Conservation (phyloP, 2,113 vertebrate species). For the Seriola aureovittata region DNA sequence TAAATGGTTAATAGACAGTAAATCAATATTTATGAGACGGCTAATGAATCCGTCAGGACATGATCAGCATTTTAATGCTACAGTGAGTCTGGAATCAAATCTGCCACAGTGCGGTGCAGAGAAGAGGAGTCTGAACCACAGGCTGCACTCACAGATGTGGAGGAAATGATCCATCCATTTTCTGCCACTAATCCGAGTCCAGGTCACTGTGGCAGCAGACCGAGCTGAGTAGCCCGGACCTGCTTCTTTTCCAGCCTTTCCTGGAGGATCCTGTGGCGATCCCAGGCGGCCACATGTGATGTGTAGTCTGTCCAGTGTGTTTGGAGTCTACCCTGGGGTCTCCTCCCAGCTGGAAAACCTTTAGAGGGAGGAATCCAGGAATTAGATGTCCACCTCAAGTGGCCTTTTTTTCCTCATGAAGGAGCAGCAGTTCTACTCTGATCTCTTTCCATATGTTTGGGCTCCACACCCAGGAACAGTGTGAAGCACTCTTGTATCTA, state of each 20-base stretch:
- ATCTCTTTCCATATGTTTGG: too few relatives aligned
- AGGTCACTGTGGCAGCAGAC: background rate
- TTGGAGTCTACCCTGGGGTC: background rate
- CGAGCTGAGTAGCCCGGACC: background rate
- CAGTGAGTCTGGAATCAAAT: background rate
- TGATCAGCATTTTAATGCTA: constrained; percentile 36
- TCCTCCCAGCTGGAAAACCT: too few relatives aligned
- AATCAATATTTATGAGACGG: constrained; percentile 64
- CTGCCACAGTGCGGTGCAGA: background rate
- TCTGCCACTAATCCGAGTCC: background rate
- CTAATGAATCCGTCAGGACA: constrained; percentile 48
- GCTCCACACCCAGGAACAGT: too few relatives aligned
- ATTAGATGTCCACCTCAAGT: too few relatives aligned
- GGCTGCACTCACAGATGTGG: background rate
- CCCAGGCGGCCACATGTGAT: too few relatives aligned
- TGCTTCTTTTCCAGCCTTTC: background rate
- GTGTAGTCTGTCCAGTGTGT: background rate
- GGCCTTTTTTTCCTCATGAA: too few relatives aligned
- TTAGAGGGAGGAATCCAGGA: too few relatives aligned
- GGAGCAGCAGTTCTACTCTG: too few relatives aligned
- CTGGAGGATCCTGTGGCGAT: background rate
- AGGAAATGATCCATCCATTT: background rate
- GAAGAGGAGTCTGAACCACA: background rate
- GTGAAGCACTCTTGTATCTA: too few relatives aligned
- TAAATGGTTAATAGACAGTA: constrained; percentile 56